phyloP scores from a whole-genome alignment of 2,888 invertebrate species.

The Meganola albula region DNA sequence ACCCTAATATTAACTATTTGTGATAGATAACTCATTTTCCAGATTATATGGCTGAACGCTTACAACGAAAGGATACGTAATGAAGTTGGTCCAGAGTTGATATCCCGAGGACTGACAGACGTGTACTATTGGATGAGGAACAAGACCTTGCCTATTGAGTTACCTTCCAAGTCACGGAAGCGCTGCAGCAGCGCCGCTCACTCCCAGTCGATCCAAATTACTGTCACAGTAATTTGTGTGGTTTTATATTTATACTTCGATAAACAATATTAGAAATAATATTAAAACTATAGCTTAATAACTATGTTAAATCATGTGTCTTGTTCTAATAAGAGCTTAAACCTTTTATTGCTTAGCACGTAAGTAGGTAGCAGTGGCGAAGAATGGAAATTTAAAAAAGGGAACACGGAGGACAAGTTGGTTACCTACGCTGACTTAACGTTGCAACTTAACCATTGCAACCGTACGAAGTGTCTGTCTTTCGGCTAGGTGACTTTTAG shows the following conservation, averaged over 20 bases:
- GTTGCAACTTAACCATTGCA: too few species aligned
- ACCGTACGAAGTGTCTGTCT: neutral
- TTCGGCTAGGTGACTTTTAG: neutral
- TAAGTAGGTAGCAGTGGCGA: too few species aligned
- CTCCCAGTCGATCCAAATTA: neutral
- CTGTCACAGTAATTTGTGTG: slow-evolving; percentile 3
- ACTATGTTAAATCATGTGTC: too few species aligned
- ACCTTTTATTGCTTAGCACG: too few species aligned
- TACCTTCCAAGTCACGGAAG: slow-evolving; percentile 45
- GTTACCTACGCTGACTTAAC: too few species aligned
- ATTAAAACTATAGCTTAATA: too few species aligned
- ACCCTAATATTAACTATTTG: too few species aligned
- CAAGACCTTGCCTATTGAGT: slow-evolving; percentile 82
- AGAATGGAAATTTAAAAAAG: too few species aligned
- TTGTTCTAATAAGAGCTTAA: too few species aligned
- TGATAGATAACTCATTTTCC: slow-evolving; percentile 5
- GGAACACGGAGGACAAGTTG: too few species aligned
- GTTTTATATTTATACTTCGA: slow-evolving; percentile 9
- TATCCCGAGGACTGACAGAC: slow-evolving; percentile 81
- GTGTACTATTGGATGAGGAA: slow-evolving; percentile 92
- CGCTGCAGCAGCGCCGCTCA: slow-evolving; percentile 20
- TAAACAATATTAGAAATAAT: neutral
- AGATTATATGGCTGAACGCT: slow-evolving; percentile 88
- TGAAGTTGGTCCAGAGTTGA: slow-evolving; percentile 85
- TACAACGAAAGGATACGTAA: slow-evolving; percentile 86